These are phyloP conservation scores for Drosophila phalerata DNA, from an alignment of 2,888 invertebrate genomes.

Conservation along the genomic window DNA sequence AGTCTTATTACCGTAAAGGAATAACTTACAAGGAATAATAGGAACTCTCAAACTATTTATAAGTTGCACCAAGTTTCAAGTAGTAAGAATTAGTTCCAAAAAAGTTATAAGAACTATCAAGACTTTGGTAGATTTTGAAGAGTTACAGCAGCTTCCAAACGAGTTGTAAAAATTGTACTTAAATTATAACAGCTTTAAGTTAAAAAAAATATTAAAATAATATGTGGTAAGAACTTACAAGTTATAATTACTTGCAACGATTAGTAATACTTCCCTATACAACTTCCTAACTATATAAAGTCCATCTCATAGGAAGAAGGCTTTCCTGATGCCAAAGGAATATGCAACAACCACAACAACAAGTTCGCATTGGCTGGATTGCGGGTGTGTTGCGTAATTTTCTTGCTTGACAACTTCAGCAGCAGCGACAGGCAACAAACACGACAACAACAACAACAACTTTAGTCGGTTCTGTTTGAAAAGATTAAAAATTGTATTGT, in stretches of 20 bases:
- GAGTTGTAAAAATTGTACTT: neutral
- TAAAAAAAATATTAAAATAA: too few relatives aligned
- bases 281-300: neutral
- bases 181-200: too few relatives aligned
- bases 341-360: slow-evolving; percentile 16
- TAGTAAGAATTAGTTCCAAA: neutral
- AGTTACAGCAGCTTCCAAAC: neutral
- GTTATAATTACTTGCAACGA: neutral
- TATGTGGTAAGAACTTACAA: neutral
- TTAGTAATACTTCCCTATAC: neutral
- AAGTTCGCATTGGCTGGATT: slow-evolving; percentile 38
- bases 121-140: neutral
- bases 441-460: slow-evolving; percentile 23
- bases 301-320: slow-evolving; percentile 4
- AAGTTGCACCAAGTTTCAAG: neutral
- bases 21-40: neutral
- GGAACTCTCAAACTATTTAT: neutral
- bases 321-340: slow-evolving; percentile 11
- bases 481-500: slow-evolving; percentile 71
- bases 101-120: neutral
- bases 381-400: slow-evolving; percentile 55
- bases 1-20: neutral
- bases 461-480: slow-evolving; percentile 53
- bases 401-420: slow-evolving; percentile 60
- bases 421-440: slow-evolving; percentile 42